Base-by-base conservation (phyloP, 2,113 vertebrate species). In the Pandion haliaetus region DNA sequence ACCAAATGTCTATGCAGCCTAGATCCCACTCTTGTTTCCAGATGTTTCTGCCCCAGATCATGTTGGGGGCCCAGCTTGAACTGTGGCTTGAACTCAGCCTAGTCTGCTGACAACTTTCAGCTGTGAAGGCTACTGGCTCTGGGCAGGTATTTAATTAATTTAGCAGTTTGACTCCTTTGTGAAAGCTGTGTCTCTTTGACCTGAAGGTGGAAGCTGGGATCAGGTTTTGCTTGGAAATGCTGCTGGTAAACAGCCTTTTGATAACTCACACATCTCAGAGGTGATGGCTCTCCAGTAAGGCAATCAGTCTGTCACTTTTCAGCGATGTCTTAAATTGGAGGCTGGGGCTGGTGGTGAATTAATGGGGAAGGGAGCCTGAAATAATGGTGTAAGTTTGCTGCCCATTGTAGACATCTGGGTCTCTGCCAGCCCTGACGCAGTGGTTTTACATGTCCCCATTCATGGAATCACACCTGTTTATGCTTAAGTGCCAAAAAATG, bases 361-460 rank as follows among this genome's bases (percentile, higher is more conserved):
- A 47, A 78, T 29, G 26, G 38, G 36, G 24, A 54, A 65, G 44
- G 40, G 31, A 95, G 17, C 52, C 52, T 86, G 45, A 52, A 63
- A 66, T 72, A 80, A 72, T 17, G 19, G 15, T 65, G 26, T 69
- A 63, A 54, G 57, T 71, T 91, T 71, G 62, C 71, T 95, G 82
- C 49, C 50, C 52, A 28, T 74, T 91, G 82, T 91, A 73, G 79
- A 76, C 44, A 88, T 70, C 72, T 89, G 92, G 21, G 55, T 42
- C 23, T 71, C 40, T 95, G 88, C 77, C 69, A 93, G 82, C 82
- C 44, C 55, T 91, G 57, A 92, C 4, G 24, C 21, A 50, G 44
- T 91, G 86, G 44, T 91, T 95, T 97, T 92, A 92, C 92, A 87
- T 93, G 69, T 93, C 83, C 54, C 52, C 52, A 92, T 97, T 97